Percentiles rank a stretch among this genome's conserved stretches.
phyloP scores from a whole-genome alignment of 2,113 vertebrate genomes.

The Lepisosteus oculatus region DNA sequence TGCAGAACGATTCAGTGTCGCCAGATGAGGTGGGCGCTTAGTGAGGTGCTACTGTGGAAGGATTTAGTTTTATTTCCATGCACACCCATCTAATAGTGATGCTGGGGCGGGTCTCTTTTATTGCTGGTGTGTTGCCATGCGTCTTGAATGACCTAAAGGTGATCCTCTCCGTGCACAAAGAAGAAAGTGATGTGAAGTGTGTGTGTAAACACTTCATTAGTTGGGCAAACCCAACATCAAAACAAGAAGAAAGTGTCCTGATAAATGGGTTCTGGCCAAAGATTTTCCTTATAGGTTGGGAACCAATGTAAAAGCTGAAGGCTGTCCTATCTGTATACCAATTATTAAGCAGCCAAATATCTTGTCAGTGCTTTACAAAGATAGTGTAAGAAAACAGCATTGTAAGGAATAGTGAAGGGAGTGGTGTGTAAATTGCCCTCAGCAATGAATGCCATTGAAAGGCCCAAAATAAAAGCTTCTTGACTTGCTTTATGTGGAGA shows the following conservation, averaged over 20 bases:
- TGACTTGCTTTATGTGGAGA: constrained; percentile 11
- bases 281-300: constrained; percentile 27
- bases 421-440: not conserved
- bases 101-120: no score
- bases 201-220: not conserved
- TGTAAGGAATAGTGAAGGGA: constrained; percentile 11
- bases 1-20: no score
- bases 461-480: not conserved
- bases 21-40: no score
- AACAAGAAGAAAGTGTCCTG: not conserved
- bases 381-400: constrained; percentile 59
- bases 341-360: constrained; percentile 55
- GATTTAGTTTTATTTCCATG: no score
- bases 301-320: constrained; percentile 20
- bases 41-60: no score
- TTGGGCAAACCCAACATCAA: not conserved
- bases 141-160: not conserved
- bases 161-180: not conserved
- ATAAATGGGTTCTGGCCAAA: constrained; percentile 29
- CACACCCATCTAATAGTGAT: no score
- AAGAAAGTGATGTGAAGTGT: not conserved
- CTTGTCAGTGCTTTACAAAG: constrained; percentile 71
- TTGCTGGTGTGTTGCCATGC: no score
- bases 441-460: not conserved
- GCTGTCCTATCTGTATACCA: constrained; percentile 17